phyloP scores from a whole-genome alignment of 2,888 invertebrate species.

The Drosophila gaucha region DNA sequence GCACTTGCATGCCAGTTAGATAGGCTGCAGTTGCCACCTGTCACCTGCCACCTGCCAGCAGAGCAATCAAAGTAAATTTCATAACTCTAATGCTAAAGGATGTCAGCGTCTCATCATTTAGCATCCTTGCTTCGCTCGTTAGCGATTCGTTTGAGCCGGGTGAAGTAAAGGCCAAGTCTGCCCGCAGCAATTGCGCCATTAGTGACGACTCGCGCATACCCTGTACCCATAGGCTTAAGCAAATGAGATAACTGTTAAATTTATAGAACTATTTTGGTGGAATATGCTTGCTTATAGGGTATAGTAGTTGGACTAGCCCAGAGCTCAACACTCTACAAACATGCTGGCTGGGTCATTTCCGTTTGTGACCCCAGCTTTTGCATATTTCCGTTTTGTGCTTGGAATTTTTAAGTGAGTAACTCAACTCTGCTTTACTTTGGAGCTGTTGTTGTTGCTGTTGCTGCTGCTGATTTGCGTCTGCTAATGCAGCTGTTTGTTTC shows the following conservation, averaged over 20 bases:
- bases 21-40: slow-evolving; percentile 14
- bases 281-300: neutral
- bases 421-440: slow-evolving; percentile 53
- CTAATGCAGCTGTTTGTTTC: slow-evolving; percentile 80
- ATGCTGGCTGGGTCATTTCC: slow-evolving; percentile 77
- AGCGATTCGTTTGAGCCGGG: slow-evolving; percentile 44
- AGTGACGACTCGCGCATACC: slow-evolving; percentile 10
- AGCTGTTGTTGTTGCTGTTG: slow-evolving; percentile 18
- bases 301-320: neutral
- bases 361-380: slow-evolving; percentile 69
- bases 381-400: slow-evolving; percentile 83
- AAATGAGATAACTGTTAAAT: neutral
- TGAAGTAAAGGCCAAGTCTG: slow-evolving; percentile 7
- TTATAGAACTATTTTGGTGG: neutral
- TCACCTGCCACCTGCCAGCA: slow-evolving; percentile 7
- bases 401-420: slow-evolving; percentile 81
- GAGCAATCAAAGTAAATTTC: slow-evolving; percentile 51
- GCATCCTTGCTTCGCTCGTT: slow-evolving; percentile 58
- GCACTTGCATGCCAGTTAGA: slow-evolving; percentile 27
- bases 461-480: slow-evolving; percentile 55
- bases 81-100: slow-evolving; percentile 39
- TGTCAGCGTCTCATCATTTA: slow-evolving; percentile 37
- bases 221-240: slow-evolving; percentile 5
- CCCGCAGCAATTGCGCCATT: no score
- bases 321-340: slow-evolving; percentile 36